These are phyloP conservation scores for Drosophila kanekoi DNA, from an alignment of 2,888 invertebrate species.

Conservation along the genomic window DNA sequence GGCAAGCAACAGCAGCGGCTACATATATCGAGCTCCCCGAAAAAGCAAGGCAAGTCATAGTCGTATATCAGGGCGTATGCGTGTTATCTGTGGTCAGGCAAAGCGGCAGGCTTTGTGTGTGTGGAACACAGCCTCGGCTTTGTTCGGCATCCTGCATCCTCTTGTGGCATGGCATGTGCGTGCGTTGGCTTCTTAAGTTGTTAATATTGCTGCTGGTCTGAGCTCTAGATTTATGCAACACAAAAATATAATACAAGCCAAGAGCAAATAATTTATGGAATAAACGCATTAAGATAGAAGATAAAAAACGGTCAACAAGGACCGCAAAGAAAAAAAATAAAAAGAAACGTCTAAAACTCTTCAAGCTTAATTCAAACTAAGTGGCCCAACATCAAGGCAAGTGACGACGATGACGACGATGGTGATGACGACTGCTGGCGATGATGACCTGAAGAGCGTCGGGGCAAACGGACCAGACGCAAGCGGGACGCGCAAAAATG, in stretches of 20 bases:
- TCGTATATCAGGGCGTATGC: conserved; percentile 62
- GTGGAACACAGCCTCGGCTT: background rate
- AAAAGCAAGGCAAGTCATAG: conserved; percentile 10
- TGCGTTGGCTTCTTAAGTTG: conserved; percentile 35
- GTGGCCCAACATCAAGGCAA: conserved; percentile 74
- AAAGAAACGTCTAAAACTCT: conserved; percentile 53
- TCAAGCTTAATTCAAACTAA: conserved; percentile 64
- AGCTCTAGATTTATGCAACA: conserved; percentile 70
- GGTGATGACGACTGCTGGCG: conserved; percentile 2
- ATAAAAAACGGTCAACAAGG: conserved; percentile 35
- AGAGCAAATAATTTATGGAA: conserved; percentile 64
- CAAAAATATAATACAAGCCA: conserved; percentile 40
- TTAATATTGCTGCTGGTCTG: conserved; percentile 43
- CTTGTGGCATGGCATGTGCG: no score
- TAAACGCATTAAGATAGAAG: conserved; percentile 46
- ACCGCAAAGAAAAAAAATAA: conserved; percentile 1
- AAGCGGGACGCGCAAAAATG: conserved; percentile 46
- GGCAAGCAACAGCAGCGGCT: background rate
- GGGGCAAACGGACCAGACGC: conserved; percentile 14
- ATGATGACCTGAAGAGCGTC: conserved; percentile 63
- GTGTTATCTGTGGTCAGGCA: conserved; percentile 55
- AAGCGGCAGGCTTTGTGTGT: conserved; percentile 13
- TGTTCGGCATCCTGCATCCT: background rate
- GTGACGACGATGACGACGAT: conserved; percentile 55
- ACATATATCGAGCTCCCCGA: conserved; percentile 17